Base-by-base conservation (phyloP, 2,888 invertebrate species). In the Noctuana brunneofusca region DNA sequence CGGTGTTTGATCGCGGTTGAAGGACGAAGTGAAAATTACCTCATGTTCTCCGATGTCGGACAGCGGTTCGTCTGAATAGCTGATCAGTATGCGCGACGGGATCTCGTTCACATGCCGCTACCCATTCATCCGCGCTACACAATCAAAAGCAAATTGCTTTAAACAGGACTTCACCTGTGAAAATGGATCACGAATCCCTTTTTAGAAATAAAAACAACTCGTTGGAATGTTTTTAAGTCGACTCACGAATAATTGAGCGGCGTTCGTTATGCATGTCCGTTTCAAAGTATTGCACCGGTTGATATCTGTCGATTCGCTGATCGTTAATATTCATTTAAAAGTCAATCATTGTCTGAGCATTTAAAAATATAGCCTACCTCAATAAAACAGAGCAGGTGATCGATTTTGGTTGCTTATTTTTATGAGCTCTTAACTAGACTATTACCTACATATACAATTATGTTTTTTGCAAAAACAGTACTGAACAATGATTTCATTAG, bases 101-200 rank as follows among this genome's bases (percentile, higher is more conserved):
- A 27, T 43, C 58, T 58, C 64, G 71, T 58, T 69, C 76, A 69
- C 75, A 72, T 75, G 74, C 77, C 76, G 72, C 75, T 72, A 68
- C 71, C 79, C 82, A 84, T 85, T 84, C 84, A 86, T 83, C 81
- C 73, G 71, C 80, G 73, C 62, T 9, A 62, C 78, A 78, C 81
- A 83, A 77, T 80, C 80, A 80, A 77, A 78, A 83, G 85, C 85
- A 86, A 87, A 87, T 87, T 86, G 78, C 83, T 80, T 78, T 77
- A 75, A 78, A 77, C 78, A 79, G 76, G 72, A 71, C 73, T 77
- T 50, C 49, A 80, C 79, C 79, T 38, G 77, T 80, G 72, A 69
- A 80, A 80, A 77, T 72, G 75, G 74, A 79, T 80, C 76, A 69
- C 69, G 69, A 63, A 69, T 69, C 68, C 76, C 75, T 77, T 80